These are phyloP conservation scores for Campoletis raptor DNA, from an alignment of 2,888 invertebrate genomes.

Conservation along the genomic window DNA sequence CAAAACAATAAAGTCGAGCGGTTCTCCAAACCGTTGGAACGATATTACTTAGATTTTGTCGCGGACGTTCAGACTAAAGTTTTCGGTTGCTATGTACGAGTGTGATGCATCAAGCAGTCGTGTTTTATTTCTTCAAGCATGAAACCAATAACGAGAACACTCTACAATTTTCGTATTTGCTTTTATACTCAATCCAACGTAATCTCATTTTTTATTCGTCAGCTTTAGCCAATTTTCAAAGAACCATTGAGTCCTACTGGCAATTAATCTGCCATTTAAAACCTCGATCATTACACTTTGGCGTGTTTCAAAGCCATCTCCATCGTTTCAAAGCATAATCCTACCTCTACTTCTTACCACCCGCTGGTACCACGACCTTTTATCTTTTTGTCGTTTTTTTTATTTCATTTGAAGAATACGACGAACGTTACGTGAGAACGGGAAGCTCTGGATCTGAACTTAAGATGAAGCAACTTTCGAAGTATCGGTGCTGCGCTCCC, in stretches of 20 bases:
- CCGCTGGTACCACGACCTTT: not conserved
- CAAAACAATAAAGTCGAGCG: conserved; percentile 72
- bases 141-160: not conserved
- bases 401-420: not conserved
- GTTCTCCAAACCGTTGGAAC: conserved; percentile 33
- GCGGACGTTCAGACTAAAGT: conserved; percentile 27
- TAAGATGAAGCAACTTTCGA: conserved; percentile 25
- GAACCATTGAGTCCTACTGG: not conserved
- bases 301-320: conserved; percentile 2
- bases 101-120: conserved; percentile 15
- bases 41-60: conserved; percentile 55
- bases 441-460: conserved; percentile 4
- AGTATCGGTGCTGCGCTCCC: conserved; percentile 29
- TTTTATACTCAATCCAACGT: not conserved
- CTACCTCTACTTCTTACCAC: not conserved
- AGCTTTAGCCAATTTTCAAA: not conserved
- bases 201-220: not conserved
- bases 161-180: not conserved
- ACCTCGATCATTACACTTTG: not conserved
- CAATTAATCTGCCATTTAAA: not conserved
- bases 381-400: not conserved
- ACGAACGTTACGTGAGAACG: conserved; percentile 10
- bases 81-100: conserved; percentile 16
- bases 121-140: not conserved
- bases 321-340: conserved; percentile 48